Percentiles rank a stretch among this genome's conserved stretches.
Evolutionary conservation across 2,113 vertebrate species (phyloP).

Genomic region (Hippocampus comes): DNA sequence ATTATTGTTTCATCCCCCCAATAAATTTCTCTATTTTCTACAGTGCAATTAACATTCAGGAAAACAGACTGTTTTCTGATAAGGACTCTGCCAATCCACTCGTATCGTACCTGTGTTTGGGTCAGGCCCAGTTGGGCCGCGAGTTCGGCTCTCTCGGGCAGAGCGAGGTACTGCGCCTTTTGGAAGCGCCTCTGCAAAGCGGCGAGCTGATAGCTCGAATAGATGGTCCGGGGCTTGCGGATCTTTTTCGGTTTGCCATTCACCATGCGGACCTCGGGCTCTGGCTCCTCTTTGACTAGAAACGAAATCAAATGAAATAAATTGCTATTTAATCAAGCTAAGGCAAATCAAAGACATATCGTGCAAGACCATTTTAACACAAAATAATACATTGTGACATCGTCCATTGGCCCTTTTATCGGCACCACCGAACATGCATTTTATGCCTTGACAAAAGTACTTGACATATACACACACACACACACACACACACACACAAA

Average conservation of each 20-base stretch:
- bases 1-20: too few species aligned
- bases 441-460: too few species aligned
- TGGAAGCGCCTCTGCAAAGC: constrained; percentile 96
- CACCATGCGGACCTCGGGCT: constrained; percentile 96
- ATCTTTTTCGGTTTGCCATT: constrained; percentile 99
- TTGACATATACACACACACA: too few species aligned
- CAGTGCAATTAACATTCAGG: too few species aligned
- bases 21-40: too few species aligned
- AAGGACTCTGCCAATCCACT: background rate
- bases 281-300: constrained; percentile 91
- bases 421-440: too few species aligned
- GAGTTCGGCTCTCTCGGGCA: constrained; percentile 93
- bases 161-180: constrained; percentile 94
- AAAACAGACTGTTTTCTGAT: background rate
- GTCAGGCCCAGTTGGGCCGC: constrained; percentile 95
- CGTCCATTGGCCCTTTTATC: too few species aligned
- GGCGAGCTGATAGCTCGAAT: constrained; percentile 97
- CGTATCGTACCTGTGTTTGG: constrained; percentile 87
- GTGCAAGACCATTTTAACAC: too few species aligned
- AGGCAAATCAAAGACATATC: background rate
- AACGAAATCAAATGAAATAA: constrained; percentile 44
- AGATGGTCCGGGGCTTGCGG: constrained; percentile 96
- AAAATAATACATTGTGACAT: too few species aligned
- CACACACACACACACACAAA: too few species aligned
- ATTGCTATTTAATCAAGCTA: background rate